Conservation (phyloP, 1,140 invertebrate genomes). For the Hirudo medicinalis region DNA sequence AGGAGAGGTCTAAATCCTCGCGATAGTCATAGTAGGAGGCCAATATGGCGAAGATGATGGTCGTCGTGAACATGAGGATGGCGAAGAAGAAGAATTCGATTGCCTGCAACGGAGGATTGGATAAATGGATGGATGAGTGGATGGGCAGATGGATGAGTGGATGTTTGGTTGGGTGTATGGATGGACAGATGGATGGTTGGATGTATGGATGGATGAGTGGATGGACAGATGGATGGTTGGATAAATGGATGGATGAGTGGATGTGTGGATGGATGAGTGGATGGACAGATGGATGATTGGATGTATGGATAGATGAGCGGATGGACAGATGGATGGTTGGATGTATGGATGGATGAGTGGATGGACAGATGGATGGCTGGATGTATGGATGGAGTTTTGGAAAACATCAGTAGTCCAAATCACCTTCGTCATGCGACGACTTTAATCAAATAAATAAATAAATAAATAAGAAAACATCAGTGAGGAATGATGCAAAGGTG, state of each 20-base stretch:
- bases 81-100: constrained; percentile 78
- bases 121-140: constrained; percentile 21
- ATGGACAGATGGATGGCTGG: background rate
- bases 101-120: constrained; percentile 51
- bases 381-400: too few species aligned
- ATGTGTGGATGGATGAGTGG: background rate
- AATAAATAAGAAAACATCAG: too few species aligned
- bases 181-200: background rate
- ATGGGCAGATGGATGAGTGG: background rate
- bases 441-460: too few species aligned
- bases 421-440: too few species aligned
- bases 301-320: constrained; percentile 20
- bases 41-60: constrained; percentile 65
- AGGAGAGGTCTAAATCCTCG: constrained; percentile 1
- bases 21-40: constrained; percentile 47
- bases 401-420: too few species aligned
- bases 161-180: background rate
- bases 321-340: background rate
- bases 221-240: constrained; percentile 20
- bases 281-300: constrained; percentile 10
- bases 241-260: background rate
- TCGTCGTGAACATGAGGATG: constrained; percentile 65
- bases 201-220: too few species aligned
- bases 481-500: too few species aligned
- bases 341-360: background rate